Conservation (phyloP, 2,113 vertebrate species). For the Tyto alba region DNA sequence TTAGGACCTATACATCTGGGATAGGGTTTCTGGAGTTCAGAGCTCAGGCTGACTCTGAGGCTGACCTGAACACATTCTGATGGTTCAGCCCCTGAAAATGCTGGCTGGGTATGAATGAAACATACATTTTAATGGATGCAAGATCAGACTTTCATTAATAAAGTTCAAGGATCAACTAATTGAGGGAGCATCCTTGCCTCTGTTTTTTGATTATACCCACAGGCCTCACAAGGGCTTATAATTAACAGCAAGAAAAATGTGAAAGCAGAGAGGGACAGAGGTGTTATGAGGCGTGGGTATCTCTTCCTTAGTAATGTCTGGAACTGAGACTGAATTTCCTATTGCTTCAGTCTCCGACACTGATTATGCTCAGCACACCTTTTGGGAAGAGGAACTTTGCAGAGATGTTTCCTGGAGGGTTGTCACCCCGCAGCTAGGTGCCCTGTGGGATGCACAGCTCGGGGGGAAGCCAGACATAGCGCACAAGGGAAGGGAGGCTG, state of each 20-base stretch:
- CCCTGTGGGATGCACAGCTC: no score
- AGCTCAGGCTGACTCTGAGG: neutral
- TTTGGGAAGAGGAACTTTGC: neutral
- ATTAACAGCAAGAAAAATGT: neutral
- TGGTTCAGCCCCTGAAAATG: neutral
- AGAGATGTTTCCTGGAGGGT: neutral
- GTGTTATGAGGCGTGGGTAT: neutral
- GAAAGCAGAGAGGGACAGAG: neutral
- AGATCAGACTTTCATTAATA: neutral
- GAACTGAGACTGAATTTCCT: neutral
- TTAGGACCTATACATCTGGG: neutral
- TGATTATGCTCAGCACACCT: rapidly evolving
- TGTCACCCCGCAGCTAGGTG: no score
- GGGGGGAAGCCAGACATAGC: rapidly evolving
- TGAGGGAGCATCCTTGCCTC: neutral
- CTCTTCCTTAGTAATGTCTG: neutral
- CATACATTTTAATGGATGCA: neutral
- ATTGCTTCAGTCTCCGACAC: neutral
- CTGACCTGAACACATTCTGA: neutral
- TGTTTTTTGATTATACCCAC: neutral
- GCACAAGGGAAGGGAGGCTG: neutral
- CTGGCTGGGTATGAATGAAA: neutral
- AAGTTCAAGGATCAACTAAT: neutral
- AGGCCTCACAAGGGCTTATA: neutral
- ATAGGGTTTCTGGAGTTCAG: neutral